A percentile compares a stretch with the other conserved stretches of the same genome.
phyloP scores from a whole-genome alignment of 1,140 invertebrate species.

The Drosophila prosaltans region DNA sequence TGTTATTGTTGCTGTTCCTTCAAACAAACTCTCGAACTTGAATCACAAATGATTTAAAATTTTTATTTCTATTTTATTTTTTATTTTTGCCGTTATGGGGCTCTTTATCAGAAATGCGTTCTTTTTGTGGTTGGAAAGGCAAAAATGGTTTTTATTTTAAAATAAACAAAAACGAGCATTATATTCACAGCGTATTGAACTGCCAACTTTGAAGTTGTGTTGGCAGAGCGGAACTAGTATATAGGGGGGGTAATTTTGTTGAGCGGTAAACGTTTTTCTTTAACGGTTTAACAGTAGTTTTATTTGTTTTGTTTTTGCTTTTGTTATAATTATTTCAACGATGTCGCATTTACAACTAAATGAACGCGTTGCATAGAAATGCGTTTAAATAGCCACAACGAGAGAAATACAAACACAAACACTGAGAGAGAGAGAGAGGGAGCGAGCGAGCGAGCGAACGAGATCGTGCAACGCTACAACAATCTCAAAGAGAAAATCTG shows the following conservation, averaged over 20 bases:
- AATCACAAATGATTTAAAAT: conserved; percentile 36
- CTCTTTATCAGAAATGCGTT: conserved; percentile 74
- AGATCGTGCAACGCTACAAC: not conserved
- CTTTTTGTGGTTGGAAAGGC: conserved; percentile 80
- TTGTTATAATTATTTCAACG: conserved; percentile 42
- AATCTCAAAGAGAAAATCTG: too few relatives aligned
- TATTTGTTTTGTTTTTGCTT: not conserved
- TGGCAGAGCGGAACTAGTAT: conserved; percentile 34
- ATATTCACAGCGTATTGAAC: conserved; percentile 56
- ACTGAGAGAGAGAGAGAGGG: not conserved
- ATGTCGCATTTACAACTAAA: conserved; percentile 55
- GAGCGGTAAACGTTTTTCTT: conserved; percentile 19
- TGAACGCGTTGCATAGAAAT: conserved; percentile 48
- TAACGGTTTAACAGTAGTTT: conserved; percentile 23
- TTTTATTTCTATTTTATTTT: conserved; percentile 22
- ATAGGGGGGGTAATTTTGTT: conserved; percentile 18
- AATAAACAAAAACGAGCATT: conserved; percentile 78
- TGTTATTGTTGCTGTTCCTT: conserved; percentile 20
- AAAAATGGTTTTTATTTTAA: conserved; percentile 80
- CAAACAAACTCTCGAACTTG: conserved; percentile 28
- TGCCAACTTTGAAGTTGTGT: conserved; percentile 14
- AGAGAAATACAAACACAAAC: not conserved
- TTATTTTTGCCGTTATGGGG: conserved; percentile 16
- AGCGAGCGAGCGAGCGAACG: conserved; percentile 16
- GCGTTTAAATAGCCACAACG: conserved; percentile 50